Percentiles rank a stretch among this genome's conserved stretches.
Evolutionary conservation across 1,140 invertebrate species (phyloP).

Genomic region (Lutraria rhynchaena): DNA sequence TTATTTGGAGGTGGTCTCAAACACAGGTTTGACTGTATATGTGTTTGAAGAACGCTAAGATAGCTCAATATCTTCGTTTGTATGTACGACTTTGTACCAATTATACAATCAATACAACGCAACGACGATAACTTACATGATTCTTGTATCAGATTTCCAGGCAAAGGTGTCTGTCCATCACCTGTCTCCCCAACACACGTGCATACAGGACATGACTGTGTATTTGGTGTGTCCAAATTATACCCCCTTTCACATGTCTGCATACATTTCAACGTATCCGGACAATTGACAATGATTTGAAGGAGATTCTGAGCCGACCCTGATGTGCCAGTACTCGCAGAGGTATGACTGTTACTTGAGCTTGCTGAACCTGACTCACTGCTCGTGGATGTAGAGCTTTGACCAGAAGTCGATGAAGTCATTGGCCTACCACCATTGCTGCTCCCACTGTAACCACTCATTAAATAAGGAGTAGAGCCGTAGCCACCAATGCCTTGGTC

Average conservation of each 20-base stretch:
- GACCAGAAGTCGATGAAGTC: not conserved
- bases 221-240: not conserved
- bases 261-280: conserved; percentile 34
- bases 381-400: not conserved
- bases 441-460: not conserved
- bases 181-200: conserved; percentile 16
- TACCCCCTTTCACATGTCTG: conserved; percentile 25
- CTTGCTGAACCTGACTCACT: not conserved
- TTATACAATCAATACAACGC: not conserved
- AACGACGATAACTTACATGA: not conserved
- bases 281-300: conserved; percentile 22
- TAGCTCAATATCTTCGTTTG: too few relatives aligned
- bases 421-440: not conserved
- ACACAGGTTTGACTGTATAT: too few relatives aligned
- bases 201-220: conserved; percentile 37
- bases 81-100: not conserved
- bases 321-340: not conserved
- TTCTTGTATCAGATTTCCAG: conserved; percentile 13
- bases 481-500: conserved; percentile 22
- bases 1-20: too few relatives aligned
- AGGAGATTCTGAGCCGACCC: too few relatives aligned
- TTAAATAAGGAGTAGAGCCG: conserved; percentile 21
- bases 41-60: too few relatives aligned
- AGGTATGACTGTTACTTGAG: not conserved
- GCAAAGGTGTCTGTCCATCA: not conserved